Conservation (phyloP, 2,797 vertebrate genomes). For the Nannoperca obscura region DNA sequence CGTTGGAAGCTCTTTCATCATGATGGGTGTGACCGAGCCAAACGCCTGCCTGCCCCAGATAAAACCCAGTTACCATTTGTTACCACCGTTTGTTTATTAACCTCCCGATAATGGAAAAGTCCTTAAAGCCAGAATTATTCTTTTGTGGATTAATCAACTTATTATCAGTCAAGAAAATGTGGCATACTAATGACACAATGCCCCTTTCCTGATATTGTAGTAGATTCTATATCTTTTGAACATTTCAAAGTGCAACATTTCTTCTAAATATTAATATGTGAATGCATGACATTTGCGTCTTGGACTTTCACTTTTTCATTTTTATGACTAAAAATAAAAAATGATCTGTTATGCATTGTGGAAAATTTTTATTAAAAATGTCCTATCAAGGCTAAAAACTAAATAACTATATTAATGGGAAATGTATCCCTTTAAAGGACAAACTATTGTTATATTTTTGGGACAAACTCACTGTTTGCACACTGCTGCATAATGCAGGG, state of each 20-base stretch:
- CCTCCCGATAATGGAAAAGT: conserved; percentile 1
- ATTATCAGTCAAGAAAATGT: neutral
- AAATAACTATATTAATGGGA: neutral
- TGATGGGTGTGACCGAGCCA: conserved; percentile 33
- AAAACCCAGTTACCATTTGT: conserved; percentile 58
- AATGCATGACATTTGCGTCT: neutral
- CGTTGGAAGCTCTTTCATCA: conserved; percentile 64
- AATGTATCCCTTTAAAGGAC: neutral
- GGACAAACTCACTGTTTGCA: neutral
- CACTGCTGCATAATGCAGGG: neutral
- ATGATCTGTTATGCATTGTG: neutral
- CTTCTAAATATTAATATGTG: neutral
- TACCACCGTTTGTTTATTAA: conserved; percentile 17
- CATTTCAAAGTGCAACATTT: too few relatives aligned
- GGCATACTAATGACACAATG: neutral
- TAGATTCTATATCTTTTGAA: neutral
- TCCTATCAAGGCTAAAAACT: neutral
- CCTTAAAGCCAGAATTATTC: neutral
- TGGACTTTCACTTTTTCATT: neutral
- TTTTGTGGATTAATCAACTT: neutral
- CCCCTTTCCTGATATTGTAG: neutral
- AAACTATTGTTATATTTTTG: neutral
- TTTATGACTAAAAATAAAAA: neutral
- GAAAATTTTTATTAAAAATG: neutral
- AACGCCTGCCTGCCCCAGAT: conserved; percentile 54